Evolutionary conservation across 2,797 vertebrate genomes (phyloP).

Genomic region (Oryzias sinensis): DNA sequence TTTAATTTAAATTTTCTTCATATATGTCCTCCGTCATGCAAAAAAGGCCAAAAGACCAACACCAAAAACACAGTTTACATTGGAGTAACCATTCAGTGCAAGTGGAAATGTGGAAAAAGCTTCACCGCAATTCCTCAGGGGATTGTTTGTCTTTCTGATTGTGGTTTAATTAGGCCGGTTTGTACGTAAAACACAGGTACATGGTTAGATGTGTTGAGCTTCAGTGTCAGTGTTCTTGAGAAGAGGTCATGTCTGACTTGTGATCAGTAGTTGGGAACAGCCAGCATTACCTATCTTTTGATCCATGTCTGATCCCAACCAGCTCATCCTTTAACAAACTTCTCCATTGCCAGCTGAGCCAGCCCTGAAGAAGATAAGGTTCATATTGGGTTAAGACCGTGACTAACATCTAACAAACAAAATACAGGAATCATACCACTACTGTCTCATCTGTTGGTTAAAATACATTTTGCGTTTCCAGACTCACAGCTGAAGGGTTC

Average conservation of each 20-base stretch:
- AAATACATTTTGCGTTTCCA: slow-evolving; percentile 28
- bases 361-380: no score
- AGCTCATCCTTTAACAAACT: slow-evolving; percentile 37
- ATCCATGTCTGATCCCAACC: slow-evolving; percentile 56
- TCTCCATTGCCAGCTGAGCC: no score
- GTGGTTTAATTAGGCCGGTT: slow-evolving; percentile 44
- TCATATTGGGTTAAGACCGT: no score
- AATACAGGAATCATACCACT: background rate
- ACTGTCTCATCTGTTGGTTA: slow-evolving; percentile 19
- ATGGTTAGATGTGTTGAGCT: slow-evolving; percentile 36
- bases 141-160: slow-evolving; percentile 56
- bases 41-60: no score
- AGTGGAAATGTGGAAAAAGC: slow-evolving; percentile 19
- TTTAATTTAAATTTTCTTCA: no score
- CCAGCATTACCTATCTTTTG: slow-evolving; percentile 64
- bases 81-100: background rate
- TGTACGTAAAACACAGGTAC: slow-evolving; percentile 33
- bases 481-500: slow-evolving; percentile 25
- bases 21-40: no score
- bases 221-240: slow-evolving; percentile 54
- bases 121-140: slow-evolving; percentile 36
- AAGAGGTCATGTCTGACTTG: slow-evolving; percentile 58
- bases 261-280: slow-evolving; percentile 76
- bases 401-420: no score
- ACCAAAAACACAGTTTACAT: no score